Conservation (phyloP, 2,888 invertebrate genomes). For the Dryobotodes eremita region DNA sequence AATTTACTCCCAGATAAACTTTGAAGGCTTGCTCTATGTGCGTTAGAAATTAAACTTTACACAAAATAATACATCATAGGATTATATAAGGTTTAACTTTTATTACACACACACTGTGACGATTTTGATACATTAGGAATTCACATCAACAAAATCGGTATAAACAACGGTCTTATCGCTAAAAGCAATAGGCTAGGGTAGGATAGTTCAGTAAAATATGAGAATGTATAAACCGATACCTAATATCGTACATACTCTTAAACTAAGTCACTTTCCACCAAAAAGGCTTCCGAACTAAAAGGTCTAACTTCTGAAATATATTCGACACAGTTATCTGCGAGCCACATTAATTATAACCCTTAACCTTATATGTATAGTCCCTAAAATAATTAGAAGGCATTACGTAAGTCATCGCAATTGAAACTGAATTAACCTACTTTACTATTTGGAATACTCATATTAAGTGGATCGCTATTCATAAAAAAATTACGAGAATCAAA, state of each 20-base stretch:
- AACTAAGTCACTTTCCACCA: conserved; percentile 35
- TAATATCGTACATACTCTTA: neutral
- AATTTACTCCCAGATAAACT: neutral
- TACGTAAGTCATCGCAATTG: conserved; percentile 23
- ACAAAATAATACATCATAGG: no score
- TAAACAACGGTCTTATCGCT: neutral
- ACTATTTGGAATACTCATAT: neutral
- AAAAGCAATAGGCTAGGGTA: neutral
- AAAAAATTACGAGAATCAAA: neutral
- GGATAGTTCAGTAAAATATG: conserved; percentile 2
- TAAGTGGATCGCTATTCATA: neutral
- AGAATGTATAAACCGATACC: neutral
- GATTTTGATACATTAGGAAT: neutral
- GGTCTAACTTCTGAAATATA: conserved; percentile 44
- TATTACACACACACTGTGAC: neutral
- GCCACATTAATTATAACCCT: conserved; percentile 51
- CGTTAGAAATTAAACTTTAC: no score
- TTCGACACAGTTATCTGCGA: conserved; percentile 30
- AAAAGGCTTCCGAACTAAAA: conserved; percentile 35
- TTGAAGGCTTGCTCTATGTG: no score
- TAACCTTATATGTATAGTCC: conserved; percentile 37
- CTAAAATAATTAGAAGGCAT: conserved; percentile 32
- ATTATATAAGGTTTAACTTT: no score
- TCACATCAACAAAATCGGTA: neutral
- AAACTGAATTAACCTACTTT: conserved; percentile 27